Conservation (phyloP, 2,113 vertebrate genomes). For the Panthera tigris region DNA sequence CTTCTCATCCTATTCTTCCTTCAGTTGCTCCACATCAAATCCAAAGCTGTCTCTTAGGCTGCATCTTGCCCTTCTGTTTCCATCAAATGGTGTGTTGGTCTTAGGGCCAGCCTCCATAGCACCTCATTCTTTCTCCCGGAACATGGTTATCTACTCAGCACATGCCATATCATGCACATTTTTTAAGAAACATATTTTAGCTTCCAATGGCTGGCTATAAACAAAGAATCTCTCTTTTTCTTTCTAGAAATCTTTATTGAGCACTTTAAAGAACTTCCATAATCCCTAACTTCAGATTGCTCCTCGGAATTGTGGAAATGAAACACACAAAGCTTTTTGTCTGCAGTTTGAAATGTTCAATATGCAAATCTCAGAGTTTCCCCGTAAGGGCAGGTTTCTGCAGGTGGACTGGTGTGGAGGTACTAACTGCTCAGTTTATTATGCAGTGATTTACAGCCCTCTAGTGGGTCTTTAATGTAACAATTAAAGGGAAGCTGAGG, state of each 20-base stretch:
- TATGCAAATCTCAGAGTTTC: not conserved
- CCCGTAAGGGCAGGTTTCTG: not conserved
- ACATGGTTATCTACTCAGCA: not conserved
- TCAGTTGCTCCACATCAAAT: not conserved
- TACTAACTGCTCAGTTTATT: accelerated
- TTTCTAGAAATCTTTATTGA: not conserved
- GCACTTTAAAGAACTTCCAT: not conserved
- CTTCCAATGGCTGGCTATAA: not conserved
- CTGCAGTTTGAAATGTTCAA: not conserved
- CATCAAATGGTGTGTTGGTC: not conserved
- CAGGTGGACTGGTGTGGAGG: accelerated
- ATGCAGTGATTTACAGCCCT: not conserved
- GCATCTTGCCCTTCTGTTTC: not conserved
- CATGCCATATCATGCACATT: not conserved
- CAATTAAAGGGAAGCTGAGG: not conserved
- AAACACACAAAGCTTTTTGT: not conserved
- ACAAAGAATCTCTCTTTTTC: not conserved
- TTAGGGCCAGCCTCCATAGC: too few species aligned
- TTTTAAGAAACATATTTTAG: not conserved
- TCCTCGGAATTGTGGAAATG: not conserved
- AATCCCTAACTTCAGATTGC: not conserved
- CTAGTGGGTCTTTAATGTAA: conserved; percentile 12
- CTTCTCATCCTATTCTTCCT: not conserved
- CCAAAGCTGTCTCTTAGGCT: not conserved
- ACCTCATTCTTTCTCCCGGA: not conserved